phyloP scores from a whole-genome alignment of 2,888 invertebrate species.

The Coronaproctus castanopsis region DNA sequence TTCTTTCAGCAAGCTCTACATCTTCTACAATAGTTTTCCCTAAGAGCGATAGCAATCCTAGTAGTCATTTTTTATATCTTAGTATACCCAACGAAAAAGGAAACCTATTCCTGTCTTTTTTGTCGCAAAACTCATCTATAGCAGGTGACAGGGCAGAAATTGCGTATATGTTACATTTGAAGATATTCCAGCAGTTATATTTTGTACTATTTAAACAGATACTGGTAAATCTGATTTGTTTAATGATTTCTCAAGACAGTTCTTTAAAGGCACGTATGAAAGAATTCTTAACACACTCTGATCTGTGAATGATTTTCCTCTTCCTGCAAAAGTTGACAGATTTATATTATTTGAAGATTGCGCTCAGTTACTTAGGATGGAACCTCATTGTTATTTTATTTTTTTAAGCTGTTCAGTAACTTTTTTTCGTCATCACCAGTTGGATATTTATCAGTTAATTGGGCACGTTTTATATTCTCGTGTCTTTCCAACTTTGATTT shows the following conservation, averaged over 20 bases:
- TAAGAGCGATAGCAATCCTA: slow-evolving; percentile 14
- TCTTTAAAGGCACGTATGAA: slow-evolving; percentile 21
- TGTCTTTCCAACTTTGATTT: no score
- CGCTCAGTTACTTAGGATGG: no score
- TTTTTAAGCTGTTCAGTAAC: no score
- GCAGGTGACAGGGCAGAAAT: slow-evolving; percentile 17
- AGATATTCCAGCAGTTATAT: slow-evolving; percentile 19
- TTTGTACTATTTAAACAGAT: slow-evolving; percentile 17
- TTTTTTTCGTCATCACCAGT: no score
- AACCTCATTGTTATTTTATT: no score
- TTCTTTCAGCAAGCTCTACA: slow-evolving; percentile 16
- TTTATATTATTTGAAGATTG: no score
- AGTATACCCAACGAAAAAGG: slow-evolving; percentile 20
- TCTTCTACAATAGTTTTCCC: slow-evolving; percentile 18
- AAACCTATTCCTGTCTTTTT: no score
- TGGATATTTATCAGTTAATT: no score
- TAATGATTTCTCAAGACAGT: slow-evolving; percentile 21
- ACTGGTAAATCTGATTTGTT: slow-evolving; percentile 14
- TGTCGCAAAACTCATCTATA: no score
- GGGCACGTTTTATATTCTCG: no score
- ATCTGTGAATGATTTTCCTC: slow-evolving; percentile 18
- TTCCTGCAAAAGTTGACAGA: no score
- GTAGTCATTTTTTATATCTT: slow-evolving; percentile 17
- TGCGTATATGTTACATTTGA: slow-evolving; percentile 18
- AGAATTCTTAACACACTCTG: slow-evolving; percentile 18